Conservation (phyloP, 2,797 vertebrate species). For the Sphenodon punctatus region DNA sequence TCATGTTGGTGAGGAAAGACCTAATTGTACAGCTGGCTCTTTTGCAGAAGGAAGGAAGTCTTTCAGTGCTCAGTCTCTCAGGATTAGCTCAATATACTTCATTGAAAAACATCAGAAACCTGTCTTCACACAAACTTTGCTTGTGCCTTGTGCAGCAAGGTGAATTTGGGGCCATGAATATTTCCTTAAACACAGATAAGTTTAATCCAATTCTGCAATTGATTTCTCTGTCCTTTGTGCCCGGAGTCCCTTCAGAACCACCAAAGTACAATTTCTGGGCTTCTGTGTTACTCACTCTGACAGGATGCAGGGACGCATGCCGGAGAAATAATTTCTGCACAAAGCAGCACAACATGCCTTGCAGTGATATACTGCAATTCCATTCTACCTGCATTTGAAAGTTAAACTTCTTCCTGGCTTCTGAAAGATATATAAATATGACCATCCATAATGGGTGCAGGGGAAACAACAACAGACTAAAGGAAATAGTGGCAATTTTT, state of each 20-base stretch:
- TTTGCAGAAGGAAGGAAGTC: not conserved
- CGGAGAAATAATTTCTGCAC: too few species aligned
- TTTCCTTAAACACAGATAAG: not conserved
- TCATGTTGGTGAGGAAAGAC: not conserved
- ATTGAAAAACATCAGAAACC: not conserved
- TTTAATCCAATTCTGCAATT: not conserved
- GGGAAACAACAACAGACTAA: too few species aligned
- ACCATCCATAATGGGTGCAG: too few species aligned
- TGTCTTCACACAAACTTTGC: not conserved
- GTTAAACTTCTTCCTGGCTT: not conserved
- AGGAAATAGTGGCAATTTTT: too few species aligned
- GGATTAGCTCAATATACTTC: not conserved
- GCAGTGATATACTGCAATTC: too few species aligned
- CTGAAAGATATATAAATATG: too few species aligned
- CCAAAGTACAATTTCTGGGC: not conserved
- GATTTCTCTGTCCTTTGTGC: rapidly evolving
- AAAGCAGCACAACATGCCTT: too few species aligned
- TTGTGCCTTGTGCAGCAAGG: not conserved
- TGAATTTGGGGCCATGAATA: too few species aligned
- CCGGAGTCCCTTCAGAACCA: not conserved
- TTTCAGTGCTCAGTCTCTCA: not conserved
- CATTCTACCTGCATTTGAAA: not conserved
- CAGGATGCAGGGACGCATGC: too few species aligned
- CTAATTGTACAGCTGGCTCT: not conserved
- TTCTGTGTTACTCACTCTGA: too few species aligned